Base-by-base conservation (phyloP, 2,888 invertebrate genomes). In the Synanthedon formicaeformis region DNA sequence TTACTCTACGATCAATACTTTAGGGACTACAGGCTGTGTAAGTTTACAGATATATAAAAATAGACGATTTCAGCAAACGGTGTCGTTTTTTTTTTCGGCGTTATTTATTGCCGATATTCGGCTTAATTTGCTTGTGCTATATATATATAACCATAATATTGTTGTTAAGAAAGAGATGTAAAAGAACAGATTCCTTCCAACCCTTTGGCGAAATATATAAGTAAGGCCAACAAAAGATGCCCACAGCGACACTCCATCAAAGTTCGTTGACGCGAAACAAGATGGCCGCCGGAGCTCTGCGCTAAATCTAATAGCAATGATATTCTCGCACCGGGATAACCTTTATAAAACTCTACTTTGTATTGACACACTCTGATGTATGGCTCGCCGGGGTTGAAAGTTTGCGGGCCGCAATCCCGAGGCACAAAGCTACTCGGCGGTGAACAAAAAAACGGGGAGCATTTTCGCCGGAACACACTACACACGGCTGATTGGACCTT, bases 361-460 rank as follows among this genome's bases (percentile, higher is more conserved):
- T 53, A 50, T 53, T 53, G 49, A 49, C 49, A 49, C 49, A 49
- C 6, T 12, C 18, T 49, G 49, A 49, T 49, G 49, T 16, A 49
- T 52, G 11, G 41, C 45, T 41, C 12, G 27, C 50, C 50, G 8
- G 52, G 52, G 50, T 5, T n/a, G 14, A 14, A 71, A 69, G 60
- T 69, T 68, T 56, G 55, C 23, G 14, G 57, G 60, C 65, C 60
- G 55, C 60, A 55, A 66, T 66, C 70, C 66, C 59, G 18, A 40
- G 61, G 64, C 58, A 58, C 54, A 52, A 64, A 69, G 34, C 67
- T 66, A 64, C 58, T 64, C 60, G 61, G 53, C 56, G 57, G 63
- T 60, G 61, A 65, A 66, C 64, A 70, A 71, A 71, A 69, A 71
- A 62, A 56, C 3, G 27, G 34, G 34, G 10, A 10, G 8, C 1